phyloP scores from a whole-genome alignment of 2,888 invertebrate species.

The Archips xylosteana region DNA sequence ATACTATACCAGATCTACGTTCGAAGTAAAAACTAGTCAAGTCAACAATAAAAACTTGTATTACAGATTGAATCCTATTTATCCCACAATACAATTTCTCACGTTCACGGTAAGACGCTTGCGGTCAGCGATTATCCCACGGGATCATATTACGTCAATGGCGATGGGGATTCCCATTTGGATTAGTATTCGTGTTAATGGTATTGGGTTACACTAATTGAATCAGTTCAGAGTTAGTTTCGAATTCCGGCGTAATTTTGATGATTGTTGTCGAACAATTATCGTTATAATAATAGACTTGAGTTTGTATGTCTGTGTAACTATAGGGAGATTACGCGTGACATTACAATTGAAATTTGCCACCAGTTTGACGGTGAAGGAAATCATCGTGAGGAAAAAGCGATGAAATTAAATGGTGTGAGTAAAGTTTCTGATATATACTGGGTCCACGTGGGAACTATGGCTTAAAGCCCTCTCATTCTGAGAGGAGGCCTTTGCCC shows the following conservation, averaged over 20 bases:
- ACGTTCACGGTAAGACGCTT: slow-evolving; percentile 11
- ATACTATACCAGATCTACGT: no score
- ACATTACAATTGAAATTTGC: no score
- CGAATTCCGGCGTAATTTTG: slow-evolving; percentile 25
- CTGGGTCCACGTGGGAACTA: no score
- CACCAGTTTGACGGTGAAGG: no score
- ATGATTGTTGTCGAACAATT: neutral
- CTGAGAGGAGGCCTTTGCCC: no score
- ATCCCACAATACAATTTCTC: slow-evolving; percentile 16
- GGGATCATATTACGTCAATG: slow-evolving; percentile 49
- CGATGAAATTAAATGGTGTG: no score
- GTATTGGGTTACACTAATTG: slow-evolving; percentile 34
- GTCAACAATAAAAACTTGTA: no score
- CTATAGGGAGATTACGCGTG: no score
- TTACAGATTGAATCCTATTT: neutral
- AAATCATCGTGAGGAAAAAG: no score
- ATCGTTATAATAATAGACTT: neutral
- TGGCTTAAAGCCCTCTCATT: no score
- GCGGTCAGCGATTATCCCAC: slow-evolving; percentile 49
- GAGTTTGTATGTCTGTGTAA: neutral
- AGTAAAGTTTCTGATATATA: no score
- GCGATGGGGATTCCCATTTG: slow-evolving; percentile 21
- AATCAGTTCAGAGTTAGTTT: slow-evolving; percentile 25
- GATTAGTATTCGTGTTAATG: slow-evolving; percentile 33
- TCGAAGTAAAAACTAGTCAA: no score